Percentiles rank a stretch among this genome's conserved stretches.
These are phyloP conservation scores for Cephus sareptanus DNA, from an alignment of 2,888 invertebrate genomes.

Conservation along the genomic window DNA sequence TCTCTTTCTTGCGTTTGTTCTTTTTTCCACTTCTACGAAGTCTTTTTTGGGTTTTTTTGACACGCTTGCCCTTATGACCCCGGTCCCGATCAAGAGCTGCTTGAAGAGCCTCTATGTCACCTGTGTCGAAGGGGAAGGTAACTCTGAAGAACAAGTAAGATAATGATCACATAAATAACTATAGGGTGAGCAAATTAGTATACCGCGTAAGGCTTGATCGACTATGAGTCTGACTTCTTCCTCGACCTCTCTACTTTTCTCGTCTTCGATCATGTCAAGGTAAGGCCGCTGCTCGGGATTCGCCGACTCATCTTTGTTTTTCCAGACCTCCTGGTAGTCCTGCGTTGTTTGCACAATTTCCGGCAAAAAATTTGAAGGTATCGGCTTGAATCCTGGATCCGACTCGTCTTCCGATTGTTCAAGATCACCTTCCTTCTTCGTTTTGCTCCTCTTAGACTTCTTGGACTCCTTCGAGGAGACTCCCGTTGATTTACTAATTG, in stretches of 20 bases:
- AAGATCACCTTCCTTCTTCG: conserved; percentile 72
- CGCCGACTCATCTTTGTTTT: conserved; percentile 78
- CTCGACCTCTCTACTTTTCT: conserved; percentile 86
- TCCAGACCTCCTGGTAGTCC: conserved; percentile 88
- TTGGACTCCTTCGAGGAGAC: conserved; percentile 81
- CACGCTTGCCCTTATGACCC: conserved; percentile 80
- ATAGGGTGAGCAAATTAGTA: conserved; percentile 42
- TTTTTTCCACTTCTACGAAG: conserved; percentile 86
- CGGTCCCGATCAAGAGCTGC: conserved; percentile 80
- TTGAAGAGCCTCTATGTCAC: conserved; percentile 72
- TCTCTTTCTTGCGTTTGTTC: conserved; percentile 92
- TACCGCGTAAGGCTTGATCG: conserved; percentile 81
- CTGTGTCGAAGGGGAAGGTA: conserved; percentile 31
- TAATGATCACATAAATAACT: conserved; percentile 5
- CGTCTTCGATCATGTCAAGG: conserved; percentile 83
- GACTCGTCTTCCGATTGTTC: conserved; percentile 73
- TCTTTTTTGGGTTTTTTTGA: conserved; percentile 83
- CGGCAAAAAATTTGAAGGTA: conserved; percentile 78
- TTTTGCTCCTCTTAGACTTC: conserved; percentile 76
- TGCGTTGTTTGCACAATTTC: conserved; percentile 79
- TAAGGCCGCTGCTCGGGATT: conserved; percentile 84
- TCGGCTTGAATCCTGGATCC: conserved; percentile 75
- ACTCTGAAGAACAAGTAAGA: too few species aligned
- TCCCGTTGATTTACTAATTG: conserved; percentile 82
- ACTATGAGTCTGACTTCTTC: conserved; percentile 84